A percentile compares a stretch with the other conserved stretches of the same genome.
phyloP scores from a whole-genome alignment of 2,888 invertebrate genomes.

The Nipponacmea schrenckii region DNA sequence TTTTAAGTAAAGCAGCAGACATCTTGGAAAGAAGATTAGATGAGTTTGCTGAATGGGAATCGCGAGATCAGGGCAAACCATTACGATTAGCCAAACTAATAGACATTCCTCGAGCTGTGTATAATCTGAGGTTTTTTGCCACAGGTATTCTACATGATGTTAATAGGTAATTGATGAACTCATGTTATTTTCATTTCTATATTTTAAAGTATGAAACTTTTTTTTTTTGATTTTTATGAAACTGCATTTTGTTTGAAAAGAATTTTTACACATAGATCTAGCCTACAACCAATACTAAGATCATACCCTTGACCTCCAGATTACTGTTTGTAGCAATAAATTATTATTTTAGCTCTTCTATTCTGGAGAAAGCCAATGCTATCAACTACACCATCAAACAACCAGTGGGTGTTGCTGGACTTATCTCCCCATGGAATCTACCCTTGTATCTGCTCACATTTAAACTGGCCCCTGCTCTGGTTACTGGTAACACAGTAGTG shows the following conservation, averaged over 20 bases:
- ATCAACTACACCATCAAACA: constrained; percentile 70
- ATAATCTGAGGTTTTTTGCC: constrained; percentile 72
- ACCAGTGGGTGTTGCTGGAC: constrained; percentile 71
- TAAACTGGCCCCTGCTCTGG: constrained; percentile 72
- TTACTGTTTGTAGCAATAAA: no score
- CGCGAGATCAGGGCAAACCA: constrained; percentile 73
- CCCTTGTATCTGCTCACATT: constrained; percentile 73
- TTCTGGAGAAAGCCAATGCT: constrained; percentile 43
- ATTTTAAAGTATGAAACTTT: not conserved
- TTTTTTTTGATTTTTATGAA: no score
- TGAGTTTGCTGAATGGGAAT: constrained; percentile 71
- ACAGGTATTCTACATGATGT: constrained; percentile 65
- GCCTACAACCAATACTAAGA: not conserved
- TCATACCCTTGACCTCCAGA: not conserved
- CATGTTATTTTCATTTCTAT: not conserved
- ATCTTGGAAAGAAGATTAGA: constrained; percentile 69
- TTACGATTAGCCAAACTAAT: constrained; percentile 68
- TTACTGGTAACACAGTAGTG: constrained; percentile 70
- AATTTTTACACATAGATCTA: not conserved
- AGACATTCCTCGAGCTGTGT: constrained; percentile 72
- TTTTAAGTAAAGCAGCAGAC: constrained; percentile 70
- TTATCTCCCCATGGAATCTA: constrained; percentile 73
- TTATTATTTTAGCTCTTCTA: constrained; percentile 43
- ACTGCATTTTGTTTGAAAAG: not conserved
- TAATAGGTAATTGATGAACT: constrained; percentile 58